Percentiles rank a stretch among this genome's conserved stretches.
phyloP scores from a whole-genome alignment of 2,888 invertebrate species.

The Polydrusus cervinus region DNA sequence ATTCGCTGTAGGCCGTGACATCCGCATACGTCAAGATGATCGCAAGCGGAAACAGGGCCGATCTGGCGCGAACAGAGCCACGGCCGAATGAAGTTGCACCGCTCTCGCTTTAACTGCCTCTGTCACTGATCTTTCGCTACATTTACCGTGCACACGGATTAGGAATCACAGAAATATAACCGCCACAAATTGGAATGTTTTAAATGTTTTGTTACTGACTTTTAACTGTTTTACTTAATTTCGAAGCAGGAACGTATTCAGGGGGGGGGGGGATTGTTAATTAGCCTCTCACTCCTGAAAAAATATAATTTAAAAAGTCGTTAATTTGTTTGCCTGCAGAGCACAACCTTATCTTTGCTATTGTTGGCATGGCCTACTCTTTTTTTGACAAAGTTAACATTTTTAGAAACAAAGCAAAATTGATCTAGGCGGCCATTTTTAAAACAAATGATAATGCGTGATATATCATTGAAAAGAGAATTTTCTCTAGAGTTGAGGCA shows the following conservation, averaged over 20 bases:
- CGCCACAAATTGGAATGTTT: conserved; percentile 17
- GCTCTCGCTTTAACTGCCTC: conserved; percentile 38
- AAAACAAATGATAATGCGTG: too few relatives aligned
- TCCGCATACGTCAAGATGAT: conserved; percentile 54
- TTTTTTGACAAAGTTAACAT: too few relatives aligned
- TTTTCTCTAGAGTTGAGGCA: too few relatives aligned
- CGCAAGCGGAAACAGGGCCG: conserved; percentile 51
- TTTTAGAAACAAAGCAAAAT: too few relatives aligned
- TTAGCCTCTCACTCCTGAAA: too few relatives aligned
- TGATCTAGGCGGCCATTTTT: too few relatives aligned
- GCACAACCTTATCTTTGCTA: too few relatives aligned
- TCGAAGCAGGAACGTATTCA: not conserved
- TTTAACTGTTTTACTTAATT: conserved; percentile 13
- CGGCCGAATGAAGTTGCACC: conserved; percentile 49
- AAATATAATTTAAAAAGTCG: too few relatives aligned
- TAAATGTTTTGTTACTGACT: not conserved
- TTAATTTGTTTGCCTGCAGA: too few relatives aligned
- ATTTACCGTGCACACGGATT: conserved; percentile 52
- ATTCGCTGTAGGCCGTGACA: conserved; percentile 54
- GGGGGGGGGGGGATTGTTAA: too few relatives aligned
- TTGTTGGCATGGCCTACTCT: too few relatives aligned
- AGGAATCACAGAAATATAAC: conserved; percentile 37
- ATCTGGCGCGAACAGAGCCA: conserved; percentile 43
- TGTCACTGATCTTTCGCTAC: conserved; percentile 53
- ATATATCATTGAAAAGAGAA: too few relatives aligned